These are phyloP conservation scores for Archivesica marissinica DNA, from an alignment of 1,140 invertebrate species.

Conservation along the genomic window DNA sequence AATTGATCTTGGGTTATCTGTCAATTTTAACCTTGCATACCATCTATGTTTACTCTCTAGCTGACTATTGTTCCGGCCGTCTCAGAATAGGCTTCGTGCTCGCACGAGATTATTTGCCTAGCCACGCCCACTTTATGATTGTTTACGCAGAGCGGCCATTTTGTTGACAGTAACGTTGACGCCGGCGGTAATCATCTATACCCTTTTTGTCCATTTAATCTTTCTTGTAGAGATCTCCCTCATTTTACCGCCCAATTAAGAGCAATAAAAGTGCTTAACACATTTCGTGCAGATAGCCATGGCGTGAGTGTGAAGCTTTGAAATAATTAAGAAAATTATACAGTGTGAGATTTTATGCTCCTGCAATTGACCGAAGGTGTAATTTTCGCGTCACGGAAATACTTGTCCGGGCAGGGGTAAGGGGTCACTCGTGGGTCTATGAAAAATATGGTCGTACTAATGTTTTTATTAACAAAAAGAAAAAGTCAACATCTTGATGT, in stretches of 20 bases:
- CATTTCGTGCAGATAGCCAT: constrained; percentile 33
- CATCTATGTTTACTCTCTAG: constrained; percentile 19
- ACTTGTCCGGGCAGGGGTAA: constrained; percentile 12
- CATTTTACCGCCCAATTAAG: constrained; percentile 46
- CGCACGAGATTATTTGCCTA: constrained; percentile 24
- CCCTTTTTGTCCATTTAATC: neutral
- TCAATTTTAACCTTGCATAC: neutral
- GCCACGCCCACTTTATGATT: constrained; percentile 33
- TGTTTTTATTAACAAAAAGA: neutral
- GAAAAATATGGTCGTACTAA: constrained; percentile 38
- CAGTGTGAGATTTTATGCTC: constrained; percentile 43
- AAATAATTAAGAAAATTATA: constrained; percentile 58
- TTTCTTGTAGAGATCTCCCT: neutral
- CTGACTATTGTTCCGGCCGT: neutral
- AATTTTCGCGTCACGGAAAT: constrained; percentile 41
- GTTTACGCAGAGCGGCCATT: constrained; percentile 17
- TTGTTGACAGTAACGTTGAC: constrained; percentile 16
- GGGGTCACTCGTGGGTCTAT: constrained; percentile 39
- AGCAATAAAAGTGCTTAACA: constrained; percentile 52
- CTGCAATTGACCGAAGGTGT: constrained; percentile 10
- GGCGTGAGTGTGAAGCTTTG: constrained; percentile 7
- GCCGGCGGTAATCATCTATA: neutral
- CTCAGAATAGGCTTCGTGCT: constrained; percentile 8
- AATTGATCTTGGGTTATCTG: neutral
- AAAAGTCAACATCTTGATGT: constrained; percentile 22